Evolutionary conservation across 1,140 invertebrate species (phyloP), one percentile per base, ranked within the genome.

Genomic region (Drosophila tristis): DNA sequence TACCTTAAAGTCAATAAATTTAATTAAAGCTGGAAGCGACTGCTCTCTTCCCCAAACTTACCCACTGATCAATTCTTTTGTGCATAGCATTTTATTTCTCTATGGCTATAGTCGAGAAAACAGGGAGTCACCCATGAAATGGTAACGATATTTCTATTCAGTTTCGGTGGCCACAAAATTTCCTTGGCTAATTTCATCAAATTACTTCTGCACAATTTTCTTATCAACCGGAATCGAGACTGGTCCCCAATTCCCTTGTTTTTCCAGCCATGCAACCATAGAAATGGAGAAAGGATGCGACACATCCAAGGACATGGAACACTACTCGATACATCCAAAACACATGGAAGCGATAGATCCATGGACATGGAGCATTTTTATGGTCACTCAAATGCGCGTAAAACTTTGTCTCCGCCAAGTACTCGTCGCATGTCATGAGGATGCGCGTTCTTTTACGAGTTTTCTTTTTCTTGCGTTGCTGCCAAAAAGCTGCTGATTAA

Each of bases 331-430:
- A 39, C 35, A 20, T 48, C 26, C 16, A 20, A 15, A n/a, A 35
- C 23, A 39, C 60, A 39, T 9, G 31, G 31, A 0, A 35, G 31
- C 31, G 9, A 35, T 35, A 35, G 31, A 35, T 71, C 39, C 31
- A 71, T 47, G 58, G 55, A 35, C 61, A 66, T 59, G 65, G 67
- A 55, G 59, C 76, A 67, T 74, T 90, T 89, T 89, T 89, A 89
- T 89, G 85, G 84, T 89, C 86, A 86, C 86, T 90, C 80, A 90
- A 85, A 90, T 58, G 66, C 70, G 66, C 86, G 90, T 90, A 85
- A 85, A 90, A 90, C 70, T 80, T 78, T 59, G 53, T 66, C 59
- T 45, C 56, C 54, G 48, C 1, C 35, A 11, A 39, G 35, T 39
- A 39, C 35, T 39, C 35, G 35, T 39, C 35, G 35, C 35, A 4